These are phyloP conservation scores for Neodiprion pinetum DNA, from an alignment of 1,140 invertebrate genomes.

Conservation along the genomic window DNA sequence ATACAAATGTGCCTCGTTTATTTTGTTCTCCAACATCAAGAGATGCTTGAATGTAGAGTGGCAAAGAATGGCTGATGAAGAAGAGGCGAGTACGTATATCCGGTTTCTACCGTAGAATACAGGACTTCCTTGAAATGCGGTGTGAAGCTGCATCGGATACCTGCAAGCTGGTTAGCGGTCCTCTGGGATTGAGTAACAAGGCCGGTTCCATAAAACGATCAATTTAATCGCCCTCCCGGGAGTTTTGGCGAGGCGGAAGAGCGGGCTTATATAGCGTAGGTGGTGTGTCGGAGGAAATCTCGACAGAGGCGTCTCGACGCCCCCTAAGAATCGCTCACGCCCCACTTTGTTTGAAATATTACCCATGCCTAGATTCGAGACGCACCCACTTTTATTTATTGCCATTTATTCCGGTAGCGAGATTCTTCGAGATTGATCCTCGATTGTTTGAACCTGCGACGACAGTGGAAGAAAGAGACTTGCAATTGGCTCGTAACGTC, in stretches of 20 bases:
- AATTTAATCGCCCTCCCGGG: constrained; percentile 39
- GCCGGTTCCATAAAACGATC: constrained; percentile 43
- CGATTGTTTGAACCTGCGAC: not conserved
- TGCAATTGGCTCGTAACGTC: too few species aligned
- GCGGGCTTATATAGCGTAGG: not conserved
- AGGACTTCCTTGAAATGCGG: too few species aligned
- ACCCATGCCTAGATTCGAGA: constrained; percentile 34
- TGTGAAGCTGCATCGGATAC: not conserved
- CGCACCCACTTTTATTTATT: constrained; percentile 26
- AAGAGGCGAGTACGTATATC: too few species aligned
- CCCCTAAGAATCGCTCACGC: constrained; percentile 9
- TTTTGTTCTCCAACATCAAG: too few species aligned
- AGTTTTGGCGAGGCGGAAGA: constrained; percentile 1
- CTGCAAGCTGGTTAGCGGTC: not conserved
- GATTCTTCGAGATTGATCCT: constrained; percentile 23
- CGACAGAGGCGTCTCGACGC: not conserved
- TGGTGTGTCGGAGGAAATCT: not conserved
- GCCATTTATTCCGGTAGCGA: constrained; percentile 41
- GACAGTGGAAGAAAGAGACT: too few species aligned
- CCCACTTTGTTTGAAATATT: constrained; percentile 42
- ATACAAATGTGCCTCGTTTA: too few species aligned
- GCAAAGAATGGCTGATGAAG: too few species aligned
- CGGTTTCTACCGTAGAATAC: too few species aligned
- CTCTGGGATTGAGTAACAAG: constrained; percentile 34
- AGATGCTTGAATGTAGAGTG: too few species aligned